Percentiles rank a stretch among this genome's conserved stretches.
Evolutionary conservation across 2,797 vertebrate species (phyloP).

Genomic region (Percopsis omiscomaycus): DNA sequence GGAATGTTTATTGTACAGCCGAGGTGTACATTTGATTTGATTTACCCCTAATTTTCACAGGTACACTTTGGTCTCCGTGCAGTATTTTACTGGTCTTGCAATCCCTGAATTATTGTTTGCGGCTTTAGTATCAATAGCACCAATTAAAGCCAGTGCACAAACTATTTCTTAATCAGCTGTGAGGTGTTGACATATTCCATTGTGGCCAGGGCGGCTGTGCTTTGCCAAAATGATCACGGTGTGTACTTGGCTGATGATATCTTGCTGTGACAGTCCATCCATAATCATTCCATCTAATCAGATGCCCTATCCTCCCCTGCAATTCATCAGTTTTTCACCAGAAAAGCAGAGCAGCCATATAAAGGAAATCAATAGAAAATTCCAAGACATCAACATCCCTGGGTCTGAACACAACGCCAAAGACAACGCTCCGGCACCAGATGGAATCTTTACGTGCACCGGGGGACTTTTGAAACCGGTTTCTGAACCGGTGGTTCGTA

Average conservation of each 20-base stretch:
- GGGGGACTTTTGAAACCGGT: conserved; percentile 13
- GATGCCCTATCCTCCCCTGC: conserved; percentile 29
- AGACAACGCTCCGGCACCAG: conserved; percentile 13
- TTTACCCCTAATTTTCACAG: neutral
- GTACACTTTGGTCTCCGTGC: conserved; percentile 3
- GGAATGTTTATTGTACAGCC: conserved; percentile 22
- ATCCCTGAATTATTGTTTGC: neutral
- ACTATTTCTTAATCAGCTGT: conserved; percentile 8
- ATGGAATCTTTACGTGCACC: conserved; percentile 18
- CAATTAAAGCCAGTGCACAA: neutral
- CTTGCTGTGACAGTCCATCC: conserved; percentile 33
- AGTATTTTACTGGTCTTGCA: neutral
- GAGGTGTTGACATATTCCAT: neutral
- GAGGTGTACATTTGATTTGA: conserved; percentile 1
- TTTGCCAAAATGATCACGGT: conserved; percentile 6
- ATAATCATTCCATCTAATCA: conserved; percentile 37
- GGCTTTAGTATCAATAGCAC: neutral
- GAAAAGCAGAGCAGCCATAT: conserved; percentile 37
- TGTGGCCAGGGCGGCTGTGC: neutral
- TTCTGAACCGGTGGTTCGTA: conserved; percentile 14
- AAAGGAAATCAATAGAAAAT: conserved; percentile 62
- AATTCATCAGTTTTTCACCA: conserved; percentile 45
- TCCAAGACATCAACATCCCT: conserved; percentile 25
- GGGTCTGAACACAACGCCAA: conserved; percentile 26
- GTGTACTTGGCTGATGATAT: conserved; percentile 21